A percentile compares a stretch with the other conserved stretches of the same genome.
phyloP scores from a whole-genome alignment of 2,797 vertebrate genomes.

The Enteromius fasciolatus region DNA sequence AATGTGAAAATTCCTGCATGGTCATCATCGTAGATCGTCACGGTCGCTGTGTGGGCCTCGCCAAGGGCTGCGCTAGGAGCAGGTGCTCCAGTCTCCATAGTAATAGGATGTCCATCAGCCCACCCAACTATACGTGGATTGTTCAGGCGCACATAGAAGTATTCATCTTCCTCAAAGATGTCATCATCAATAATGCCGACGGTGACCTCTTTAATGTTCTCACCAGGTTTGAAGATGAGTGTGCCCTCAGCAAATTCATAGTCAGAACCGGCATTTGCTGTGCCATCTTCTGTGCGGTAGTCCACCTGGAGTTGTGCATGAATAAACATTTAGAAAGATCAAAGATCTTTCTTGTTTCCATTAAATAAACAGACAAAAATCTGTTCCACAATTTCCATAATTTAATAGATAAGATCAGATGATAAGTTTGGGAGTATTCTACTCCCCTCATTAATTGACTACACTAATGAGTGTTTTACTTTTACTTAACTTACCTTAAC shows the following conservation, averaged over 20 bases:
- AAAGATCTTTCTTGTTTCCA: conserved; percentile 3
- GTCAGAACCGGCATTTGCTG: conserved; percentile 86
- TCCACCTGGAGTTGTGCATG: conserved; percentile 73
- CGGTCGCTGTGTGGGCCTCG: conserved; percentile 80
- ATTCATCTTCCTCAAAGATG: conserved; percentile 88
- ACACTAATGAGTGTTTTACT: not conserved
- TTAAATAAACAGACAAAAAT: not conserved
- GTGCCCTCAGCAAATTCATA: conserved; percentile 87
- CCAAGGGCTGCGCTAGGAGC: conserved; percentile 77
- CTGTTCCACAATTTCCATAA: not conserved
- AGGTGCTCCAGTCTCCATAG: conserved; percentile 59
- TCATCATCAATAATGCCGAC: conserved; percentile 87
- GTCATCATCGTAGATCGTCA: conserved; percentile 88
- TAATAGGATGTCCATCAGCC: conserved; percentile 70
- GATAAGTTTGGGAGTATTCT: not conserved
- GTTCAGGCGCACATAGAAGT: conserved; percentile 85
- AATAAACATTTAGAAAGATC: not conserved
- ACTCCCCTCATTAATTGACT: not conserved
- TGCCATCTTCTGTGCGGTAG: conserved; percentile 86
- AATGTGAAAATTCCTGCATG: conserved; percentile 88
- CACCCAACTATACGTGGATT: conserved; percentile 77
- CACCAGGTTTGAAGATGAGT: conserved; percentile 81
- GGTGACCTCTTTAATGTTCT: conserved; percentile 81
- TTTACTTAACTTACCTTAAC: conserved; percentile 73
- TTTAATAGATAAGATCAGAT: conserved; percentile 7